These are phyloP conservation scores for Alosa alosa DNA, from an alignment of 2,113 vertebrate genomes.

Conservation along the genomic window DNA sequence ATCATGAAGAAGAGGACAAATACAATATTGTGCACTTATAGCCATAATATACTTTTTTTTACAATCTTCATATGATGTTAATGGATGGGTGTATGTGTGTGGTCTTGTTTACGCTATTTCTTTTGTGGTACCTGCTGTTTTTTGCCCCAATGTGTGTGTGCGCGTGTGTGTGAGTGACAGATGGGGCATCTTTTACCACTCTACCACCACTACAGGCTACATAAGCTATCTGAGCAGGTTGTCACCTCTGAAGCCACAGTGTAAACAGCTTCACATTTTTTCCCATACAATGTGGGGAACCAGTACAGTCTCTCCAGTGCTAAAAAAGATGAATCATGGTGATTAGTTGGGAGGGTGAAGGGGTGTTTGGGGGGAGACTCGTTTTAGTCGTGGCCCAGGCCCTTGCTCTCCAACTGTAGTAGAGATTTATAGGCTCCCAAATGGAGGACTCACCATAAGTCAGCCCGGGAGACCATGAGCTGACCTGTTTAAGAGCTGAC, in stretches of 20 bases:
- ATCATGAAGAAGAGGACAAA: not conserved
- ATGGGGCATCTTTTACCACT: not conserved
- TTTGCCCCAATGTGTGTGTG: conserved; percentile 16
- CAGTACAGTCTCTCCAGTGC: not conserved
- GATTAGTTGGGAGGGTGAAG: not conserved
- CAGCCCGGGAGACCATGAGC: not conserved
- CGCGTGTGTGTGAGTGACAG: not conserved
- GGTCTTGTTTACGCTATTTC: conserved; percentile 23
- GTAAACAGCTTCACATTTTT: not conserved
- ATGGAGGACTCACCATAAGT: not conserved
- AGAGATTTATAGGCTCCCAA: not conserved
- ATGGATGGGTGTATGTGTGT: conserved; percentile 31
- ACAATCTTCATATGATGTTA: not conserved
- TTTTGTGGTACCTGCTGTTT: conserved; percentile 15
- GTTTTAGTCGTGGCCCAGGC: not conserved
- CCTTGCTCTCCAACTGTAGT: not conserved
- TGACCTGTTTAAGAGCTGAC: not conserved
- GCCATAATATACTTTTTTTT: not conserved
- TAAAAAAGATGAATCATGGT: not conserved
- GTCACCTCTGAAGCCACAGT: not conserved
- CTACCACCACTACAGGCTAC: not conserved
- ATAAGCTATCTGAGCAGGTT: not conserved
- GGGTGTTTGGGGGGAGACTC: not conserved
- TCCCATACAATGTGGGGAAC: not conserved
- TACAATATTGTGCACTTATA: not conserved